A percentile compares a stretch with the other conserved stretches of the same genome.
Conservation (phyloP, 2,888 invertebrate species). For the Eurytoma adleriae region DNA sequence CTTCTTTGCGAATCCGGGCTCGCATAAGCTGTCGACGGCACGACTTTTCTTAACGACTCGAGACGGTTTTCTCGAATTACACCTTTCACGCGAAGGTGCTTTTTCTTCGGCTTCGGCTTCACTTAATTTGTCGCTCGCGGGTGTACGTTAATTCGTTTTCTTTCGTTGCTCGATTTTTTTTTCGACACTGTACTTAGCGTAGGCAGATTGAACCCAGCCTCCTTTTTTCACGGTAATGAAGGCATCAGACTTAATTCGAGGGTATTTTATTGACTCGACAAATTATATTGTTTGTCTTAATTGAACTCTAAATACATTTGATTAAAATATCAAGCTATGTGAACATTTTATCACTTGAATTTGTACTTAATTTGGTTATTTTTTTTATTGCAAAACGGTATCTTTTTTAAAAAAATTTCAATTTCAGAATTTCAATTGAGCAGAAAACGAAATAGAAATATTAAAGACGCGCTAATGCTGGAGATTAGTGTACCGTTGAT, state of each 20-base stretch:
- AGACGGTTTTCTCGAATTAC: conserved; percentile 17
- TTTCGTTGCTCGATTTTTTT: background rate
- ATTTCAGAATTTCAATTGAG: too few species aligned
- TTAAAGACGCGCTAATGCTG: conserved; percentile 2
- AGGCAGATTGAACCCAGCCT: too few species aligned
- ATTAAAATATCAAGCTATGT: too few species aligned
- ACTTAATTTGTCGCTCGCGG: conserved; percentile 28
- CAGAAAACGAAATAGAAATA: background rate
- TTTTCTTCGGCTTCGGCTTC: conserved; percentile 13
- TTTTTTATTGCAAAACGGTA: too few species aligned
- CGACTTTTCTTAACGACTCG: conserved; percentile 31
- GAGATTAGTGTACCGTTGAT: conserved; percentile 1
- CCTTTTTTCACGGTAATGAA: too few species aligned
- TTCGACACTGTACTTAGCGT: background rate
- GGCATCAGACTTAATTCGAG: too few species aligned
- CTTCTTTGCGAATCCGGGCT: background rate
- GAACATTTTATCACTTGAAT: background rate
- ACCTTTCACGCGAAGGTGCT: conserved; percentile 6
- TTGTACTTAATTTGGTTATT: too few species aligned
- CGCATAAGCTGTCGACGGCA: conserved; percentile 4
- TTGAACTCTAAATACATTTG: too few species aligned
- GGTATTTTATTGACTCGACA: too few species aligned
- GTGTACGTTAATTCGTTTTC: conserved; percentile 17
- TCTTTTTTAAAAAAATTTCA: too few species aligned
- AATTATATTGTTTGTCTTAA: too few species aligned